These are phyloP conservation scores for Aleiodes alternator DNA, from an alignment of 2,888 invertebrate genomes.

Conservation along the genomic window DNA sequence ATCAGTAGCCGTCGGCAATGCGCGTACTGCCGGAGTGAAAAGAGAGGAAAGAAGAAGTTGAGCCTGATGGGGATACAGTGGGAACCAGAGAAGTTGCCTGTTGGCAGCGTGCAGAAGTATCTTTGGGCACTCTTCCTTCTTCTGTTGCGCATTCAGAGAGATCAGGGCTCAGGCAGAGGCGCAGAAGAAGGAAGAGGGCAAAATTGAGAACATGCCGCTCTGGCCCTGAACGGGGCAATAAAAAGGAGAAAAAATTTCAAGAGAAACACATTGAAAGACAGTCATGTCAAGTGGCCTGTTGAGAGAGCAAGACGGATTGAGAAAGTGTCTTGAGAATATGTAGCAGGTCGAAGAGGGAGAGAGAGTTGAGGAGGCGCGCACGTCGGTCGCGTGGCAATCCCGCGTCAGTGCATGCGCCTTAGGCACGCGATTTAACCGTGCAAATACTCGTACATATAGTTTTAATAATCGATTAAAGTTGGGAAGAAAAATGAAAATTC, in stretches of 20 bases:
- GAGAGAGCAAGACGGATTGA: slow-evolving; percentile 49
- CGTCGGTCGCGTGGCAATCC: slow-evolving; percentile 65
- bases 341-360: slow-evolving; percentile 37
- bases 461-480: slow-evolving; percentile 6
- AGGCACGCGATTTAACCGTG: slow-evolving; percentile 37
- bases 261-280: slow-evolving; percentile 37
- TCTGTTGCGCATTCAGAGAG: not conserved
- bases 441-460: slow-evolving; percentile 10
- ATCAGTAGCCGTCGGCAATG: slow-evolving; percentile 29
- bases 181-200: slow-evolving; percentile 9
- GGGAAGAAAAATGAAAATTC: too few species aligned
- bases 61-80: slow-evolving; percentile 21
- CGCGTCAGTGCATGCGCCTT: slow-evolving; percentile 59
- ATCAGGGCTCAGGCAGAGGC: not conserved
- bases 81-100: slow-evolving; percentile 30
- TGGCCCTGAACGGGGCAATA: not conserved
- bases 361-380: slow-evolving; percentile 48
- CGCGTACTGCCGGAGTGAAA: slow-evolving; percentile 11
- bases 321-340: slow-evolving; percentile 40
- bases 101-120: slow-evolving; percentile 31
- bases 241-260: not conserved
- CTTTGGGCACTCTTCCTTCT: not conserved
- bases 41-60: not conserved
- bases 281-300: slow-evolving; percentile 39
- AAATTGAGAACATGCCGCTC: slow-evolving; percentile 10